Base-by-base conservation (phyloP, 2,113 vertebrate species). In the Balaenoptera acutorostrata region DNA sequence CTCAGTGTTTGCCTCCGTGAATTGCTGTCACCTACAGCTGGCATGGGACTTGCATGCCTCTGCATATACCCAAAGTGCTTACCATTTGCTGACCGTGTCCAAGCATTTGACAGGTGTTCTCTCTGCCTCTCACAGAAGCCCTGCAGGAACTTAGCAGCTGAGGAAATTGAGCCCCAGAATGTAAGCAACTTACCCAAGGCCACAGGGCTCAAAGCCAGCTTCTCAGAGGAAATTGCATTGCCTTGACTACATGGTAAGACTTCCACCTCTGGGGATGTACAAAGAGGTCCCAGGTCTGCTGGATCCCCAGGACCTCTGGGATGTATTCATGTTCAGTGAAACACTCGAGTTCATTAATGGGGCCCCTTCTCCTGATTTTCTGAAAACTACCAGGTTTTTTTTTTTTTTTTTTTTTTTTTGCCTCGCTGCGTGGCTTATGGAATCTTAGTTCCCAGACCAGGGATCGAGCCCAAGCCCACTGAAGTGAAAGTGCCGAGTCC, bases 271-370 rank as follows among this genome's bases (percentile, higher is more conserved):
- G 15, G 4, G 39, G 44, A 6, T 2, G 0, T 23, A 23, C 8
- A 44, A 8, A 20, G 21, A 3, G 0, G 0, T 21, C 59, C 23
- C 6, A 36, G 18, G 31, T 27, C 2, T 15, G 39, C 72, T 15
- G 20, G 8, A 5, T 10, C 7, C 57, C 44, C 55, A 6, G 23
- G 2, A 27, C 17, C 14, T 27, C 12, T 6, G 25, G 1, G 39
- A 29, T 5, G 71, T 27, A 3, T 3, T 49, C 4, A 29, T 2
- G 3, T 5, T 33, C 27, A 20, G 27, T 10, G 27, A 46, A 6
- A 41, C 1, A 2, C 2, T 9, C 0, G 11, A 36, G 1, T 57
- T 23, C 1, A 6, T 2, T 3, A 0, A 2, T 0, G 2, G 41
- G 17, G 8, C 6, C 36, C 14, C 6, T 15, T 2, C 2, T 9